Conservation (phyloP, 2,797 vertebrate species). For the Syngnathus rostellatus region DNA sequence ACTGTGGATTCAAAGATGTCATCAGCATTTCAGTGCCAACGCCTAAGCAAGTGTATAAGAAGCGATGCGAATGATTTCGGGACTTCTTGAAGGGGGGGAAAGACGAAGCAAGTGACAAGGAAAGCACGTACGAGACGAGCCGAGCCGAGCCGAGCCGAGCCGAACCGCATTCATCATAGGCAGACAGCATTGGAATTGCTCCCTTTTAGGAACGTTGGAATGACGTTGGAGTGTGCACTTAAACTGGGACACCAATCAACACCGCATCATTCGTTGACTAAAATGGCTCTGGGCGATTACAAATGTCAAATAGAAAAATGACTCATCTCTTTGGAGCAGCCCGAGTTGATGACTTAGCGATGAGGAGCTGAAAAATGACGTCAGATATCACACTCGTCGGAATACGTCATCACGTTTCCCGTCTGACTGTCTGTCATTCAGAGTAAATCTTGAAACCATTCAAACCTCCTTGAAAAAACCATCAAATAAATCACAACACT, state of each 20-base stretch:
- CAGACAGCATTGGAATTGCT: not conserved
- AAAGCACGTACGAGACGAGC: not conserved
- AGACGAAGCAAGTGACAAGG: not conserved
- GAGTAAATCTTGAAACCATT: not conserved
- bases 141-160: not conserved
- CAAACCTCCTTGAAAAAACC: not conserved
- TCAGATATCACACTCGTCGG: slow-evolving; percentile 14
- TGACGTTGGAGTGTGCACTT: not conserved
- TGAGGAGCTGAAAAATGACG: not conserved
- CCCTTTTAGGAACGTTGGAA: not conserved
- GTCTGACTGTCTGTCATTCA: slow-evolving; percentile 1
- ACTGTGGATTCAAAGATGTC: no score
- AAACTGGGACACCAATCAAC: not conserved
- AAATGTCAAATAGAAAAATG: not conserved
- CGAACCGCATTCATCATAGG: not conserved
- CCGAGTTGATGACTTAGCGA: not conserved
- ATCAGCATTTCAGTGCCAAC: not conserved
- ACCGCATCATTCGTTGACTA: not conserved
- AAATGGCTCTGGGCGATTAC: not conserved
- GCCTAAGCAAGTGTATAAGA: slow-evolving; percentile 16
- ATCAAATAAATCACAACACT: not conserved
- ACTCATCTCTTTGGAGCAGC: not conserved
- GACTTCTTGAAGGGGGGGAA: not conserved
- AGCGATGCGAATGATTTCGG: slow-evolving; percentile 11
- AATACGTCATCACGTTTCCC: slow-evolving; percentile 31